Evolutionary conservation across 2,113 vertebrate species (phyloP).

Genomic region (Gadus macrocephalus): DNA sequence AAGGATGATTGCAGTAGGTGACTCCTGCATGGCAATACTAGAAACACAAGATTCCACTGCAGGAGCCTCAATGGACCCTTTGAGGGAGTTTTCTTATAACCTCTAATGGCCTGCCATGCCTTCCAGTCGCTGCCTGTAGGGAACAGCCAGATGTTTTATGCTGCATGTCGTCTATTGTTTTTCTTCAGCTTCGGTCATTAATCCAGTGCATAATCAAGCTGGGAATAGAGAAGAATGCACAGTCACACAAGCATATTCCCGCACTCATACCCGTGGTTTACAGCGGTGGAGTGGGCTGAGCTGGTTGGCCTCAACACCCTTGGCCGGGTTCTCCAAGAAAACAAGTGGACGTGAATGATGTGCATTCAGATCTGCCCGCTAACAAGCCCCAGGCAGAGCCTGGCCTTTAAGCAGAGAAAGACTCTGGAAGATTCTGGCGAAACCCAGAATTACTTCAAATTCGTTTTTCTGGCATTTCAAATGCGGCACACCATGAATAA

Average conservation of each 20-base stretch:
- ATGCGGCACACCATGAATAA: constrained; percentile 33
- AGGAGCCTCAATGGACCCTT: not conserved
- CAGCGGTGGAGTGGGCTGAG: not conserved
- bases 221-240: constrained; percentile 26
- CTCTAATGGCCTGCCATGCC: no score
- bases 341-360: constrained; percentile 49
- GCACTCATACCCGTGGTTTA: not conserved
- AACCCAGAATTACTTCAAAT: constrained; percentile 40
- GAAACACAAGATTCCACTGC: not conserved
- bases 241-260: constrained; percentile 27
- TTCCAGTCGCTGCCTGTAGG: no score
- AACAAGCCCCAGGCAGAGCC: constrained; percentile 43
- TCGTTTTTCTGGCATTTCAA: constrained; percentile 42
- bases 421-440: constrained; percentile 21
- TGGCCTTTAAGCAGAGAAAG: constrained; percentile 44
- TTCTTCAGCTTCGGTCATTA: constrained; percentile 10
- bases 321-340: constrained; percentile 28
- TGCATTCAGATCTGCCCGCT: constrained; percentile 44
- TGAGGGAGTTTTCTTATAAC: no score
- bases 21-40: not conserved
- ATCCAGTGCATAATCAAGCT: constrained; percentile 12
- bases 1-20: constrained; percentile 54
- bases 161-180: not conserved
- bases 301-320: constrained; percentile 32
- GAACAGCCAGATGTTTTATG: no score